Conservation (phyloP, 2,113 vertebrate genomes). For the Arizona elegans region DNA sequence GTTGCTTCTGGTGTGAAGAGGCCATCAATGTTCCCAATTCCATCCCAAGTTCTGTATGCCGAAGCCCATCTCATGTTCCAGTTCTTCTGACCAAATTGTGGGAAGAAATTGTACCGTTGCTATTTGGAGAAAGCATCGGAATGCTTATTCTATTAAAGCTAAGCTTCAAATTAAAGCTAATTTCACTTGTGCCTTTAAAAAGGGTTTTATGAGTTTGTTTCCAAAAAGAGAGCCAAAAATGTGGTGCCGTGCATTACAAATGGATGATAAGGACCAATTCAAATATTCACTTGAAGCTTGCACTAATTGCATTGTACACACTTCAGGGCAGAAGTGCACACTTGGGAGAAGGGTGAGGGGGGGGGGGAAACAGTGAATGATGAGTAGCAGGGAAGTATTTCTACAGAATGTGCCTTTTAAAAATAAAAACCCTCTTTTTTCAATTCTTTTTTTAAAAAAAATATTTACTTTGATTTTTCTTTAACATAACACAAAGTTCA, state of each 20-base stretch:
- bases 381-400: neutral
- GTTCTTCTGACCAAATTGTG: neutral
- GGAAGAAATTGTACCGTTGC: neutral
- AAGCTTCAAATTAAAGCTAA: slow-evolving; percentile 22
- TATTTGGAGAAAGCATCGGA: neutral
- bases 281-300: slow-evolving; percentile 6
- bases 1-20: neutral
- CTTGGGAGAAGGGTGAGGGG: neutral
- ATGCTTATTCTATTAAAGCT: slow-evolving; percentile 9
- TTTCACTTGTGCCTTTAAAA: slow-evolving; percentile 18
- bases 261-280: neutral
- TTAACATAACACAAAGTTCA: neutral
- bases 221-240: neutral
- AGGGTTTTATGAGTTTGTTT: neutral
- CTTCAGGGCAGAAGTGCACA: slow-evolving; percentile 20
- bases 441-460: neutral
- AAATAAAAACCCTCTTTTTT: neutral
- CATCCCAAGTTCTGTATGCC: neutral
- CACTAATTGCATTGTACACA: slow-evolving; percentile 20
- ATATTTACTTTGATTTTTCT: neutral
- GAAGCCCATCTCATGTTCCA: neutral
- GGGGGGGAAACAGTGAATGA: neutral
- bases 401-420: neutral
- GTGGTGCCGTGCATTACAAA: neutral
- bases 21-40: neutral